A percentile compares a stretch with the other conserved stretches of the same genome.
Evolutionary conservation across 2,888 invertebrate species (phyloP).

Genomic region (Phoenoteleia sp.): DNA sequence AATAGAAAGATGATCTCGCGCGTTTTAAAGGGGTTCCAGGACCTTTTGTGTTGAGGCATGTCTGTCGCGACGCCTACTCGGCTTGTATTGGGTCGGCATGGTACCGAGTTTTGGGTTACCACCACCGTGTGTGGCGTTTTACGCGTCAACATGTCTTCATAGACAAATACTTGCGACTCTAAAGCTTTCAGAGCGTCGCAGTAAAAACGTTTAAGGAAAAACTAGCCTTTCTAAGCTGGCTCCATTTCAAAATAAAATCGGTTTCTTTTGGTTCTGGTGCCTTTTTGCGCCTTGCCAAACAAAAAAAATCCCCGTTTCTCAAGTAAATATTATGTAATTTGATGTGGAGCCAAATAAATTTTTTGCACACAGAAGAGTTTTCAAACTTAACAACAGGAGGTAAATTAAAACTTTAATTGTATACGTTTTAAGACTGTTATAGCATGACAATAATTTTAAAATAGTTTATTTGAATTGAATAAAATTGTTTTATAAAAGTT

Average conservation of each 20-base stretch:
- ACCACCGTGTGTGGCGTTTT: slow-evolving; percentile 86
- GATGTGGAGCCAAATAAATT: no score
- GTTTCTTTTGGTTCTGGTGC: slow-evolving; percentile 12
- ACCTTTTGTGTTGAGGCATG: slow-evolving; percentile 82
- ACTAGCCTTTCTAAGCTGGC: slow-evolving; percentile 36
- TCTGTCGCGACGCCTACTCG: slow-evolving; percentile 80
- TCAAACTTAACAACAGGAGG: no score
- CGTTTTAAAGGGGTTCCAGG: slow-evolving; percentile 67
- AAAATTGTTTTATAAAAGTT: no score
- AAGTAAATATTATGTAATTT: no score
- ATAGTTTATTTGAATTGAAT: no score
- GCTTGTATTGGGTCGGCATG: slow-evolving; percentile 63
- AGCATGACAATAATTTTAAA: no score
- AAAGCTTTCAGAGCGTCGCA: slow-evolving; percentile 76
- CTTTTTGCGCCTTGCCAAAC: slow-evolving; percentile 25
- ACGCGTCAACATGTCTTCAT: slow-evolving; percentile 84
- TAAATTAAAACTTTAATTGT: no score
- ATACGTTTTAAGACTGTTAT: no score
- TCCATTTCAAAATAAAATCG: slow-evolving; percentile 39
- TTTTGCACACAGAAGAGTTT: no score
- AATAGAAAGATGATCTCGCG: slow-evolving; percentile 84
- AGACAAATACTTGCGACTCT: slow-evolving; percentile 81
- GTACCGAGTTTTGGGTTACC: slow-evolving; percentile 83
- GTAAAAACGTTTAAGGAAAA: neutral
- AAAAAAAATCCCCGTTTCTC: no score